Base-by-base conservation (phyloP, 2,888 invertebrate genomes). In the Zele albiditarsus region DNA sequence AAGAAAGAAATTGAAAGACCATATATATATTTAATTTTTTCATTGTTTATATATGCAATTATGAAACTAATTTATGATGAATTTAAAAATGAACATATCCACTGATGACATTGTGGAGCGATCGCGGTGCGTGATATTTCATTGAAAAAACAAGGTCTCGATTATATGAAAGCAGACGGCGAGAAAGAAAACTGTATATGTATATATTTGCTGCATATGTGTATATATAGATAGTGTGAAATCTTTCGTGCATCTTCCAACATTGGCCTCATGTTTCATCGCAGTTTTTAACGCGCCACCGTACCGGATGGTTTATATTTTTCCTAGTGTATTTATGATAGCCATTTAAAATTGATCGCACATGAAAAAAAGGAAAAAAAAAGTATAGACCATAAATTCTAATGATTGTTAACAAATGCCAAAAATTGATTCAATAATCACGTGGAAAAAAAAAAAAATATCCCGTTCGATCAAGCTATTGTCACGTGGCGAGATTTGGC, bases 401-500 rank as follows among this genome's bases (percentile, higher is more conserved):
- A 31, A 28, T 46, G n/a, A 46, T 46, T 5, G 14, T 49, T 28
- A 25, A 67, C 28, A 27, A 49, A 67, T 67, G 38, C 20, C 20
- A n/a, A 42, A 38, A n/a, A 10, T 46, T 46, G 25, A 27, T 46
- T 46, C 27, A 23, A 16, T 14, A 67, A 27, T 23, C 31, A 6
- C 23, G 28, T n/a, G n/a, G n/a, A n/a, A n/a, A 6, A 69, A 14
- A 69, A 60, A 14, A 70, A n/a, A 49, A 20, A 53, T 53, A 28
- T 71, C 20, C 16, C 3, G 16, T 69, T 38, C 58, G 71, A 62
- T 62, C 28, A 42, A 42, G 27, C n/a, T 42, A 20, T 28, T 71
- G 62, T 71, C 71, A 71, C 71, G 71, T 71, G 71, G 62, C 60
- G 16, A 14, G 42, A 71, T 23, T 71, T 71, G 62, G 71, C 46